A percentile compares a stretch with the other conserved stretches of the same genome.
phyloP scores from a whole-genome alignment of 2,888 invertebrate genomes.

The Cataglyphis albicans region DNA sequence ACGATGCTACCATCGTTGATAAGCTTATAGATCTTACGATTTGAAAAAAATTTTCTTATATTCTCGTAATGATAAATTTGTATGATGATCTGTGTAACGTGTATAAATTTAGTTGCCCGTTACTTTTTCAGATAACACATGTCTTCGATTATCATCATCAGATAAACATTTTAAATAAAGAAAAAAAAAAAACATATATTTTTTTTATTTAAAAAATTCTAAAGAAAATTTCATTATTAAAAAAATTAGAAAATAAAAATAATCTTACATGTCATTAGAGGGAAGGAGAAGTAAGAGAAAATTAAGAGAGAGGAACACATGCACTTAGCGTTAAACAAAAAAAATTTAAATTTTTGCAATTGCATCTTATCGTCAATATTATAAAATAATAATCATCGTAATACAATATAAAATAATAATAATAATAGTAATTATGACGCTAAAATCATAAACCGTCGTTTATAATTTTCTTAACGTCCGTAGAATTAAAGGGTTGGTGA shows the following conservation, averaged over 20 bases:
- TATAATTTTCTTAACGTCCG: not conserved
- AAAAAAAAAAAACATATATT: not conserved
- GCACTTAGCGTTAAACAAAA: not conserved
- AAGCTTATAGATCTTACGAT: slow-evolving; percentile 10
- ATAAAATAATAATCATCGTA: no score
- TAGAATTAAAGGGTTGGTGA: not conserved
- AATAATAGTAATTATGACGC: not conserved
- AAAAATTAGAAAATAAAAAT: not conserved
- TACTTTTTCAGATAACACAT: slow-evolving; percentile 17
- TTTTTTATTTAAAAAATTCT: not conserved
- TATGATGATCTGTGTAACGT: slow-evolving; percentile 17
- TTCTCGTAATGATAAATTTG: slow-evolving; percentile 12
- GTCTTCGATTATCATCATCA: slow-evolving; percentile 19
- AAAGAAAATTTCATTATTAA: not conserved
- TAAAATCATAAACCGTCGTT: not conserved
- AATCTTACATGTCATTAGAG: not conserved
- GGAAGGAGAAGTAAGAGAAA: not conserved
- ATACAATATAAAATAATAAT: not conserved
- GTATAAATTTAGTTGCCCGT: slow-evolving; percentile 11
- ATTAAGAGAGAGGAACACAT: not conserved
- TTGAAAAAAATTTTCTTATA: not conserved
- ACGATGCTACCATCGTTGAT: slow-evolving; percentile 19
- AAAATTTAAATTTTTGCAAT: slow-evolving; percentile 6
- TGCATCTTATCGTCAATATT: not conserved
- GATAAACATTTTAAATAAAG: slow-evolving; percentile 21